Evolutionary conservation across 2,888 invertebrate species (phyloP), one percentile per base, ranked within the genome.

Genomic region (Chrysolina oricalcia): DNA sequence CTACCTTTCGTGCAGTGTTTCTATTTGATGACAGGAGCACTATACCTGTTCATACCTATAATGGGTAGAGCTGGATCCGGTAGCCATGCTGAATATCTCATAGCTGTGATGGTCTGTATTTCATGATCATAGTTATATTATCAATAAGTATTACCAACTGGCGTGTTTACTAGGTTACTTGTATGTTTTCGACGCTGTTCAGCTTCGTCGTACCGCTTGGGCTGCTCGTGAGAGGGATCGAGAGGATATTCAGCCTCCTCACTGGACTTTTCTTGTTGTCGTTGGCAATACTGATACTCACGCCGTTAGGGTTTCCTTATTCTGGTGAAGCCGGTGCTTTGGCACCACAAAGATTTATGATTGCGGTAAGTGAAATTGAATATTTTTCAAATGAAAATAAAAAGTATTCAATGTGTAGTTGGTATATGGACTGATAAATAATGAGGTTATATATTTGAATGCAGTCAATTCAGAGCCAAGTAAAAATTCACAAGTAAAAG

Each of bases 1-100:
- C 82, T 93, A 81, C 94, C 95, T 35, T 91, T 92, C 81, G 90
- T 93, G 78, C 93, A 94, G 87, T 91, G 92, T 67, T 91, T 93
- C 83, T 96, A 96, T 88, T 90, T 94, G 85, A 89, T 92, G 81
- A 90, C 94, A 85, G 93, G 92, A 82, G 92, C 93, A 80, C 90
- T 95, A 75, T 91, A 92, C 85, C 91, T 95, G 87, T 93, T 96
- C 85, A 92, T 96, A 82, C 97, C 97, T 9, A 91, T 97, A 81
- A 93, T 94, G 93, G 97, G 96, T 2, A 91, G 96, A 83, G 91
- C 92, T 46, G 96, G 96, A 67, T 90, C 93, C 41, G 91, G 91
- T 67, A 90, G 92, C 75, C 93, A 93, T 84, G 93, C 95, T 1
- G 96, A 96, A 89, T 89, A 94, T 72, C 87, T 93, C 72, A 90